Evolutionary conservation across 2,113 vertebrate species (phyloP).

Genomic region (Podarcis muralis): DNA sequence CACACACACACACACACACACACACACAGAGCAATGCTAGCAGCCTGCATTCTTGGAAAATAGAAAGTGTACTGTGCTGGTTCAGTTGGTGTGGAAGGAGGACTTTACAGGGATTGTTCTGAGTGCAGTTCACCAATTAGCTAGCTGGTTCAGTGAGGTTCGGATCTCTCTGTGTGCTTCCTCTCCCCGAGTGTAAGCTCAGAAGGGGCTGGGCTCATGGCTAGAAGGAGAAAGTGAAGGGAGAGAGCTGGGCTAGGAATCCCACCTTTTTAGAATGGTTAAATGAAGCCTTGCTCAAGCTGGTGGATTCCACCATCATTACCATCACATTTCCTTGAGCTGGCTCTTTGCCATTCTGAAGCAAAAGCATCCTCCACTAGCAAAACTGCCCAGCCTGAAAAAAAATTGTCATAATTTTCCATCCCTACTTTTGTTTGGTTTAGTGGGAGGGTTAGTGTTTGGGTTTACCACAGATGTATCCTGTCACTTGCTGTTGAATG

Average conservation of each 20-base stretch:
- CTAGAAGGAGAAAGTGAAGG: constrained; percentile 24
- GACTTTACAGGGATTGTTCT: constrained; percentile 53
- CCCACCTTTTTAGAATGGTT: neutral
- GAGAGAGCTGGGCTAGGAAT: constrained; percentile 24
- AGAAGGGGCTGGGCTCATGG: constrained; percentile 25
- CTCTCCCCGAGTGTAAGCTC: constrained; percentile 53
- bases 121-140: constrained; percentile 56
- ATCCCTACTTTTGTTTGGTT: neutral
- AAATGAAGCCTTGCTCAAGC: neutral
- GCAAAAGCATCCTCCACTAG: neutral
- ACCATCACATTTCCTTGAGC: neutral
- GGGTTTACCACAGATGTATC: constrained; percentile 4
- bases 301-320: no score
- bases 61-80: constrained; percentile 57
- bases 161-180: constrained; percentile 54
- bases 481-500: neutral
- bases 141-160: constrained; percentile 66
- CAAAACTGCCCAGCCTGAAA: neutral
- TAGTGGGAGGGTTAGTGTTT: neutral
- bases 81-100: constrained; percentile 55
- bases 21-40: constrained; percentile 27
- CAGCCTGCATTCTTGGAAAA: constrained; percentile 54
- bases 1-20: no score
- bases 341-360: neutral
- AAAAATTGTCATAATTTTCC: neutral